Base-by-base conservation (phyloP, 2,888 invertebrate genomes). In the Cybosia mesomella region DNA sequence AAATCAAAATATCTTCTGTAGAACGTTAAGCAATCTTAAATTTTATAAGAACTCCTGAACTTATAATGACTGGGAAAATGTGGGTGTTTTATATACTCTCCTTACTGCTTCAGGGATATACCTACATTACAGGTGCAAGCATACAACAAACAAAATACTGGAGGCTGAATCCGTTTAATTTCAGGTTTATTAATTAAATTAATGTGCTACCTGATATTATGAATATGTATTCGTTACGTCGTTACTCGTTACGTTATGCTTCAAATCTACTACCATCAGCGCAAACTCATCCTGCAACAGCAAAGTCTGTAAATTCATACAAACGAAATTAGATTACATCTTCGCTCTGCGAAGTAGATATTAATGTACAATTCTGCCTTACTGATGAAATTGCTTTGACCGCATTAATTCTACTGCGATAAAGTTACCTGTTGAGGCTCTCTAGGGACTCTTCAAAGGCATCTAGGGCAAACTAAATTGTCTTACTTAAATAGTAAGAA, bases 401-500 rank as follows among this genome's bases (percentile, higher is more conserved):
- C 90, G 89, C 89, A 87, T 92, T 92, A 90, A 90, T 91, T 90
- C 87, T 74, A 74, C 77, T 74, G 85, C 87, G 85, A 87, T 89
- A 89, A 91, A 91, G 89, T 91, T 92, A 93, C 91, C 92, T 93
- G 91, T 91, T 90, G 88, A 88, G 85, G 79, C 75, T 83, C 89
- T 81, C 87, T 67, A 60, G 87, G 79, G 90, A 85, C 79, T 83
- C 83, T 81, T 90, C 88, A 89, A 89, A 89, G 90, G 87, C 85
- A 90, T 88, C 86, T 84, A 82, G 87, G 84, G 84, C 83, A 82
- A 85, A 83, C 87, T 87, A 89, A 91, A 89, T 90, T 90, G 85
- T 89, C 87, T 89, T 88, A 87, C 85, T 85, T 87, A 88, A 88
- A 87, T 86, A 88, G 83, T 79, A 71, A 70, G 76, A 80, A 81